Percentiles rank a stretch among this genome's conserved stretches.
Conservation (phyloP, 2,888 invertebrate species). For the Aphidius colemani region DNA sequence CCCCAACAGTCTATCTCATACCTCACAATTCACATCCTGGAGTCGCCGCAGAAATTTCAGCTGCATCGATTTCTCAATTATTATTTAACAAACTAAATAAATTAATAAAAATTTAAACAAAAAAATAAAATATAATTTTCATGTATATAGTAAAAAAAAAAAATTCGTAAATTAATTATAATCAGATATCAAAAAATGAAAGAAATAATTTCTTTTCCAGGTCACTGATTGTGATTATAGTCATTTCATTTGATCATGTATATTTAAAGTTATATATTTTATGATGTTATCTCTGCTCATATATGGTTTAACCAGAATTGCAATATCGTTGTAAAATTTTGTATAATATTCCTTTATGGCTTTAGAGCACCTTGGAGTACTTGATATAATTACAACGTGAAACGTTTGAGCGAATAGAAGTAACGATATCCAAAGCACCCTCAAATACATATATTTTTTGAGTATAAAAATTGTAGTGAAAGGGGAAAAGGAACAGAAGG, state of each 20-base stretch:
- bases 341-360: constrained; percentile 36
- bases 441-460: neutral
- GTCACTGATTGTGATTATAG: constrained; percentile 2
- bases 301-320: neutral
- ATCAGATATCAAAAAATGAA: too few species aligned
- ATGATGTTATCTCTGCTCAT: neutral
- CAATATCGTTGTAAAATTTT: constrained; percentile 32
- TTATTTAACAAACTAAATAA: constrained; percentile 10
- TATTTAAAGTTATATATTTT: neutral
- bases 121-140: neutral
- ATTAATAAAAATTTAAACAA: constrained; percentile 8
- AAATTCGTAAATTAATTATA: too few species aligned
- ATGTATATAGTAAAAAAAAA: too few species aligned
- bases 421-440: constrained; percentile 42
- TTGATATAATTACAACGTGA: constrained; percentile 41
- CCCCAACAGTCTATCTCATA: neutral
- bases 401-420: constrained; percentile 28
- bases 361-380: constrained; percentile 31
- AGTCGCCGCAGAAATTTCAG: constrained; percentile 14
- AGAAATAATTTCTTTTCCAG: neutral
- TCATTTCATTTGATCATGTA: neutral
- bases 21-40: constrained; percentile 4
- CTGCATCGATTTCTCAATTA: constrained; percentile 19
- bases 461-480: constrained; percentile 18
- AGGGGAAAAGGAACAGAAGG: constrained; percentile 7